Evolutionary conservation across 1,140 invertebrate genomes (phyloP).

Genomic region (Marisa cornuarietis): DNA sequence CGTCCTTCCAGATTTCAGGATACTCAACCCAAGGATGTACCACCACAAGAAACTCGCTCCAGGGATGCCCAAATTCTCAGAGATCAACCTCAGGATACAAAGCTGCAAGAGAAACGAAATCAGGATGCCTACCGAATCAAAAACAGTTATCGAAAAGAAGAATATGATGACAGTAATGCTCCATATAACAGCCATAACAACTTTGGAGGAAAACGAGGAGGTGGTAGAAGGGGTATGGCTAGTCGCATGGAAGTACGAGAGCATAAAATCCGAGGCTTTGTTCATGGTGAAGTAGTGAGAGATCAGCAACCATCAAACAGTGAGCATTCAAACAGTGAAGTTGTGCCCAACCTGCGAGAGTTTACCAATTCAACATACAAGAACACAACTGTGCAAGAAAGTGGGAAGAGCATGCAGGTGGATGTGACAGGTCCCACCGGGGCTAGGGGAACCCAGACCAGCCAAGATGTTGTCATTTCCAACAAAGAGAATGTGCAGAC

Average conservation of each 20-base stretch:
- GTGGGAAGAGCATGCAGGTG: constrained; percentile 12
- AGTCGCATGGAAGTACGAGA: constrained; percentile 24
- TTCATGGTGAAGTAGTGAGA: neutral
- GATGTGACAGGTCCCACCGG: neutral
- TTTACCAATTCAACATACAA: constrained; percentile 31
- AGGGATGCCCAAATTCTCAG: neutral
- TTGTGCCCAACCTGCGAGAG: constrained; percentile 12
- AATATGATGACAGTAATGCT: neutral
- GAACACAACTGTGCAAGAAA: neutral
- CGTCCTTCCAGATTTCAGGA: constrained; percentile 8
- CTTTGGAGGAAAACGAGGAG: neutral
- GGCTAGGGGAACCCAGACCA: constrained; percentile 5
- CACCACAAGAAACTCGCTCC: neutral
- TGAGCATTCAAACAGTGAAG: neutral
- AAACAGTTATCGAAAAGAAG: neutral
- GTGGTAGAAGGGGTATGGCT: neutral
- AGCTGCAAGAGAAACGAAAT: neutral
- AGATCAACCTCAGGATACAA: neutral
- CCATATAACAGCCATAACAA: constrained; percentile 8
- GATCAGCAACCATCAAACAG: constrained; percentile 7
- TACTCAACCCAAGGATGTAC: neutral
- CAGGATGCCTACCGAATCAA: constrained; percentile 18
- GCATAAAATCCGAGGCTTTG: constrained; percentile 13
- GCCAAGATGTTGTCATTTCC: constrained; percentile 37
- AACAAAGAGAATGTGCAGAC: constrained; percentile 42